Percentiles rank a stretch among this genome's conserved stretches.
Evolutionary conservation across 2,113 vertebrate species (phyloP).

Genomic region (Progne subis): DNA sequence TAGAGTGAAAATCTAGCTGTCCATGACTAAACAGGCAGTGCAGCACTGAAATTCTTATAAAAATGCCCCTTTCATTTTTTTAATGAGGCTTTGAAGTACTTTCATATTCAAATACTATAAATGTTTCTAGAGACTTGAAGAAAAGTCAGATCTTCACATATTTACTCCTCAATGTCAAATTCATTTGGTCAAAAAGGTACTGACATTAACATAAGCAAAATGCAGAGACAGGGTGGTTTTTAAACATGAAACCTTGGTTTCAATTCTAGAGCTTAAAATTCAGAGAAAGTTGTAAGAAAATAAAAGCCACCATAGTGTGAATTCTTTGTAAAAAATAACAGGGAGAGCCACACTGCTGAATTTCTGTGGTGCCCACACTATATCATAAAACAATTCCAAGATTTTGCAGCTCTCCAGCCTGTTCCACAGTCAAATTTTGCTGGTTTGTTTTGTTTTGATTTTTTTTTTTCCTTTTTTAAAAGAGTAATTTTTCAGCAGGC

Average conservation of each 20-base stretch:
- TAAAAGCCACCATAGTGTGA: neutral
- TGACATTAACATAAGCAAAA: neutral
- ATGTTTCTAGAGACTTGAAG: neutral
- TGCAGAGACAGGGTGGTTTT: neutral
- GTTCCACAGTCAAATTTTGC: neutral
- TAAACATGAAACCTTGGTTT: neutral
- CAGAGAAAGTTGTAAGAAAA: neutral
- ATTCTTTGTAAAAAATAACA: neutral
- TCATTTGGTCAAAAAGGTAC: neutral
- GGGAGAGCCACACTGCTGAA: neutral
- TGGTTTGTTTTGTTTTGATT: neutral
- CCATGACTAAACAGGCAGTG: neutral
- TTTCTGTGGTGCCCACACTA: slow-evolving; percentile 1
- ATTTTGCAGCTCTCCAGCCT: slow-evolving; percentile 38
- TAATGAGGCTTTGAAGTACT: neutral
- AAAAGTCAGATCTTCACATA: neutral
- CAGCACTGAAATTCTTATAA: neutral
- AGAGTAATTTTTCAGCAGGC: slow-evolving; percentile 13
- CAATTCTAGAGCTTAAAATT: slow-evolving; percentile 2
- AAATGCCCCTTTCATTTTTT: neutral
- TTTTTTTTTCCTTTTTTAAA: neutral
- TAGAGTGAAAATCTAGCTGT: neutral
- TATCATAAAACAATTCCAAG: slow-evolving; percentile 12
- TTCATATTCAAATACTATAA: neutral
- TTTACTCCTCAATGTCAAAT: neutral